These are phyloP conservation scores for Drosophila engyochracea DNA, from an alignment of 2,888 invertebrate species.

Conservation along the genomic window DNA sequence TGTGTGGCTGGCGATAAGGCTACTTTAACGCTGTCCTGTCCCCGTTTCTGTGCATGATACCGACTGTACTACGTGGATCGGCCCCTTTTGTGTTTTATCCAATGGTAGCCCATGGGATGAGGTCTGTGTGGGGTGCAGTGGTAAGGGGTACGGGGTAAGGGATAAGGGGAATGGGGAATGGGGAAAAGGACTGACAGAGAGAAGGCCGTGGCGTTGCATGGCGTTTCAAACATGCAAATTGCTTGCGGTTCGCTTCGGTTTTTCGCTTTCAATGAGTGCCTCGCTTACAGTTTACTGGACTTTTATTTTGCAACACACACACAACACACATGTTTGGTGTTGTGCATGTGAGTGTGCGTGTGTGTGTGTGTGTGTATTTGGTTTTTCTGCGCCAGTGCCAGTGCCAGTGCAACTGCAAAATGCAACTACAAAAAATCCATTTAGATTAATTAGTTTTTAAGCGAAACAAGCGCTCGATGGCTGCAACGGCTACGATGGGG, in stretches of 20 bases:
- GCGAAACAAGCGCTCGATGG: slow-evolving; percentile 50
- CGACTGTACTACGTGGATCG: slow-evolving; percentile 58
- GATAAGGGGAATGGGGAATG: background rate
- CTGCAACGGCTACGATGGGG: background rate
- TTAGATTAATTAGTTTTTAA: slow-evolving; percentile 81
- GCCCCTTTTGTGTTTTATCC: slow-evolving; percentile 76
- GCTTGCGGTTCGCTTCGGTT: slow-evolving; percentile 79
- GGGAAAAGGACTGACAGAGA: slow-evolving; percentile 1
- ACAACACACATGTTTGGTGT: background rate
- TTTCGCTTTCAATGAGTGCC: slow-evolving; percentile 78
- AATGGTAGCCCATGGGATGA: slow-evolving; percentile 45
- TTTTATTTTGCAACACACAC: slow-evolving; percentile 46
- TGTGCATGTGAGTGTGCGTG: slow-evolving; percentile 17
- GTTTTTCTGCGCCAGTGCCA: slow-evolving; percentile 54
- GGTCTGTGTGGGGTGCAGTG: background rate
- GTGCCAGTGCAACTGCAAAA: slow-evolving; percentile 42
- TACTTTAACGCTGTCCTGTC: slow-evolving; percentile 79
- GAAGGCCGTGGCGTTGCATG: slow-evolving; percentile 60
- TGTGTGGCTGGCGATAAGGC: slow-evolving; percentile 71
- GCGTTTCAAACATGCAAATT: slow-evolving; percentile 79
- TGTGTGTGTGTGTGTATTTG: slow-evolving; percentile 40
- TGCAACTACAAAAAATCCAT: slow-evolving; percentile 71
- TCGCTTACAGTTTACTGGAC: slow-evolving; percentile 72
- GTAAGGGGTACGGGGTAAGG: background rate
- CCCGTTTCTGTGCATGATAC: slow-evolving; percentile 74